Percentiles rank a stretch among this genome's conserved stretches.
Evolutionary conservation across 2,113 vertebrate genomes (phyloP).

Genomic region (Seriola quinqueradiata): DNA sequence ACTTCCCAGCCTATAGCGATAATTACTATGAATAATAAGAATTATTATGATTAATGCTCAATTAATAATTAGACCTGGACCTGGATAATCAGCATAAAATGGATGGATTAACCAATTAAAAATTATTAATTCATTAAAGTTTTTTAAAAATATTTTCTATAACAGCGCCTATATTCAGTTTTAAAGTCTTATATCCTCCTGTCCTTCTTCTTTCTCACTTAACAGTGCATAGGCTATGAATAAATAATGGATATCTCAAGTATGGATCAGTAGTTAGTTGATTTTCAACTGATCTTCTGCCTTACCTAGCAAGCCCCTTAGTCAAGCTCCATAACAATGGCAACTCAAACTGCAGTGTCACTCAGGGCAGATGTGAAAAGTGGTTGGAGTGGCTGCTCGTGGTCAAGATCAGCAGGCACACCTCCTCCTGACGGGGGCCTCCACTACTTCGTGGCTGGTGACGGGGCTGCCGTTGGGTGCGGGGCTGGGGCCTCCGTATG

Average conservation of each 20-base stretch:
- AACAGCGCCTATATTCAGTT: neutral
- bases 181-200: too few relatives aligned
- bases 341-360: conserved; percentile 1
- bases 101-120: neutral
- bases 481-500: conserved; percentile 79
- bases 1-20: neutral
- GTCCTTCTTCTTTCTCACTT: neutral
- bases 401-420: conserved; percentile 66
- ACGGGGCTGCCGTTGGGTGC: conserved; percentile 85
- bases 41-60: neutral
- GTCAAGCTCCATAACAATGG: neutral
- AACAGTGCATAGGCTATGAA: conserved; percentile 32
- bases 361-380: neutral
- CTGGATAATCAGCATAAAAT: neutral
- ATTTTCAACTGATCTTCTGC: neutral
- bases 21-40: neutral
- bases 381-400: neutral
- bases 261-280: neutral
- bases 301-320: neutral
- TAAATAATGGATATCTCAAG: conserved; percentile 20
- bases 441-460: conserved; percentile 66
- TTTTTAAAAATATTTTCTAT: too few relatives aligned
- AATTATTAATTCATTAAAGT: too few relatives aligned
- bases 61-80: neutral
- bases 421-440: conserved; percentile 41